Base-by-base conservation (phyloP, 92 coral and sea anemone species). In the Phenganax subtilis region DNA sequence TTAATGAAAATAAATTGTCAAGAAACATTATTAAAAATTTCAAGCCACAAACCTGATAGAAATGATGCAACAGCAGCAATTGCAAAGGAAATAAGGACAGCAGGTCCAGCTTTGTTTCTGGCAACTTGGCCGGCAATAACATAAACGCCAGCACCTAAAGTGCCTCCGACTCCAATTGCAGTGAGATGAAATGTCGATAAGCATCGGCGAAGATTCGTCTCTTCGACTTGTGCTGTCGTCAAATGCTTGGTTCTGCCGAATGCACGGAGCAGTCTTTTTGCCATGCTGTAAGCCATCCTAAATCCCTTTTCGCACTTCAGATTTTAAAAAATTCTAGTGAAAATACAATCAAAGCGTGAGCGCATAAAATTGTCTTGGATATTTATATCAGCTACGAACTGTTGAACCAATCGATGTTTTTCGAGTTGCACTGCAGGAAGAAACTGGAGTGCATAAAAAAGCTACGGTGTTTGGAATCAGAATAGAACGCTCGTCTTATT, bases 121-220 rank as follows among this genome's bases (percentile, higher is more conserved):
- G 97, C 93, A 74, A 96, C 91, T 76, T 96, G 96, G 62, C 99
- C 99, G 59, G 99, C 92, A 6, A 96, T 92, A 29, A 96, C 99
- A 76, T 96, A 96, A 80, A 96, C 65, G 6, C 99, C 97, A 1
- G 99, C 91, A 75, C 99, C 99, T 6, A 96, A 93, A 0, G 99
- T 96, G 28, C 93, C 91, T 54, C 99, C 93, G 10, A 96, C 91
- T 1, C 93, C 99, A 20, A 96, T 82, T 37, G 91, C 91, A 47
- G 99, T 96, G 70, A 96, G 85, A 85, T 96, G 96, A 58, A 85
- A 88, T 15, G 93, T 92, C 69, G 89, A 81, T 51, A 96, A 90
- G 83, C 99, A 96, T 52, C 99, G 92, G 76, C 83, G 84, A 51
- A 96, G 91, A 58, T 89, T 91, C 27, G 99, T 90, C 25, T 79